Evolutionary conservation across 2,113 vertebrate genomes (phyloP).

Genomic region (Prolemur simus): DNA sequence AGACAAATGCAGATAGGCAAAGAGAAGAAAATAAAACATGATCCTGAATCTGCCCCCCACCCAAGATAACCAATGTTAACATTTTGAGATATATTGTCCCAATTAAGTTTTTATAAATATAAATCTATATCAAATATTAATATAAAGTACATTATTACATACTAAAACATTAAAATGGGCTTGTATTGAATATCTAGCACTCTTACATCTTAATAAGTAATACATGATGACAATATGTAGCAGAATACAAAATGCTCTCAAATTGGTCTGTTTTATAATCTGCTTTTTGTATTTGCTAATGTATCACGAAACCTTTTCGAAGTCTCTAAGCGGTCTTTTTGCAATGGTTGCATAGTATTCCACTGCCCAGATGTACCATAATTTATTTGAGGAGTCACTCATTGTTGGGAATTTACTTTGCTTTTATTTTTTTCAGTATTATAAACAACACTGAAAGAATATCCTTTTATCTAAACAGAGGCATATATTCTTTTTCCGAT

Average conservation of each 20-base stretch:
- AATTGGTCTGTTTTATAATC: not conserved
- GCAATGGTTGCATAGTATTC: not conserved
- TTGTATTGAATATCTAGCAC: not conserved
- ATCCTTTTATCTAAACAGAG: not conserved
- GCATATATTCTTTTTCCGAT: not conserved
- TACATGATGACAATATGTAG: not conserved
- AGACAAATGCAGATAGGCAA: not conserved
- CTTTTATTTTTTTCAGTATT: not conserved
- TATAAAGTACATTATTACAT: not conserved
- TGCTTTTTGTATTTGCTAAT: conserved; percentile 25
- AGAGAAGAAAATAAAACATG: conserved; percentile 39
- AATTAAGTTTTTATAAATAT: not conserved
- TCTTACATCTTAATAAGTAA: not conserved
- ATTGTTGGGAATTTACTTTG: not conserved
- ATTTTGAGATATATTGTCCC: not conserved
- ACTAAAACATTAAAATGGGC: not conserved
- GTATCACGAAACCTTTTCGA: not conserved
- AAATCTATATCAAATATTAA: not conserved
- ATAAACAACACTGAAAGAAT: not conserved
- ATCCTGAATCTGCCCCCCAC: not conserved
- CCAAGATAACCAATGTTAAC: not conserved
- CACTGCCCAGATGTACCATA: not conserved
- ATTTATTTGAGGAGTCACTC: not conserved
- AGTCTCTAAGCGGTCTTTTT: not conserved
- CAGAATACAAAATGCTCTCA: not conserved